Percentiles rank a stretch among this genome's conserved stretches.
Conservation (phyloP, 1,140 invertebrate genomes). For the Mamestra configurata region DNA sequence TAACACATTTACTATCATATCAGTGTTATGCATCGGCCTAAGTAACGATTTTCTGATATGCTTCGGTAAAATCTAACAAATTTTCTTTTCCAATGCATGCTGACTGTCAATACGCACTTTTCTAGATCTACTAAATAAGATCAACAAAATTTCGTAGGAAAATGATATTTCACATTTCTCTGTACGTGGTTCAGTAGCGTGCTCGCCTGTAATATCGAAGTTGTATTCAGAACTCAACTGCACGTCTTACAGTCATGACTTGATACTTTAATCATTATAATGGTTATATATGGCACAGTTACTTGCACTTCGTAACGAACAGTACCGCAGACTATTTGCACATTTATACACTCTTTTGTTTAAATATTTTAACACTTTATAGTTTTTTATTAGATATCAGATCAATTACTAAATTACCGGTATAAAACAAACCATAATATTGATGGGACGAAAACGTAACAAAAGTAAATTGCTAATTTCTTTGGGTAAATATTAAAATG, state of each 20-base stretch:
- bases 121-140: conserved; percentile 11
- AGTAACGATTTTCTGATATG: conserved; percentile 12
- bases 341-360: conserved; percentile 30
- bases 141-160: background rate
- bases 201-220: background rate
- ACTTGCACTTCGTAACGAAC: conserved; percentile 18
- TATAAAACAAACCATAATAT: background rate
- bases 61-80: conserved; percentile 16
- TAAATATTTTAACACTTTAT: conserved; percentile 20
- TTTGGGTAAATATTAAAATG: background rate
- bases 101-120: conserved; percentile 26
- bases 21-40: conserved; percentile 59
- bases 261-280: conserved; percentile 11
- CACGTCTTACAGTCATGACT: conserved; percentile 19
- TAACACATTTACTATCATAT: conserved; percentile 39
- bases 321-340: conserved; percentile 16
- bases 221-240: conserved; percentile 3
- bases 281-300: conserved; percentile 26
- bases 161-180: background rate
- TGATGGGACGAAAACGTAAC: background rate
- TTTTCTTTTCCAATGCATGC: conserved; percentile 42
- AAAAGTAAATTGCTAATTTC: background rate
- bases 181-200: background rate
- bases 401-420: too few relatives aligned
- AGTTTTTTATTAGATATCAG: background rate